Evolutionary conservation across 2,113 vertebrate genomes (phyloP).

Genomic region (Tetrao urogallus): DNA sequence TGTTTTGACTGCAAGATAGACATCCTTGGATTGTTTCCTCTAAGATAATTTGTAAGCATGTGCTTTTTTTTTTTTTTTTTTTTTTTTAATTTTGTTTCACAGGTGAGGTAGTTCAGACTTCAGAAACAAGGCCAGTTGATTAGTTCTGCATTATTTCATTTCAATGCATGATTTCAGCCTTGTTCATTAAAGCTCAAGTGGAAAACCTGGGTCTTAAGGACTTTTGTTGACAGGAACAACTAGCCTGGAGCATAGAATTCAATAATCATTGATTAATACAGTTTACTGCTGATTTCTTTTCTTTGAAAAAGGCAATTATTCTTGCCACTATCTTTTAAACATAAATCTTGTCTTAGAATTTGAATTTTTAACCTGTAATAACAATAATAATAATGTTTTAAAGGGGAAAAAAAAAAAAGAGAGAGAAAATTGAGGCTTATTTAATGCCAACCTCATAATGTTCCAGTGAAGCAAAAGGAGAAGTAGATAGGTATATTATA

Average conservation of each 20-base stretch:
- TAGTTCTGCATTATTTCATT: constrained; percentile 66
- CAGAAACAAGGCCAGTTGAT: constrained; percentile 47
- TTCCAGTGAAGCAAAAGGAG: constrained; percentile 36
- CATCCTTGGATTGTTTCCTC: background rate
- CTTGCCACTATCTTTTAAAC: constrained; percentile 68
- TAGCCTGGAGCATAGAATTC: constrained; percentile 68
- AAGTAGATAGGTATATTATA: background rate
- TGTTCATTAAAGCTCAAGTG: constrained; percentile 74
- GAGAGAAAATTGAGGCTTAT: constrained; percentile 5
- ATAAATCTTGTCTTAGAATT: constrained; percentile 45
- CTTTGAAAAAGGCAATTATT: constrained; percentile 69
- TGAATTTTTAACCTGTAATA: constrained; percentile 9
- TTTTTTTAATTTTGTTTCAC: constrained; percentile 13
- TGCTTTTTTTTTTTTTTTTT: background rate
- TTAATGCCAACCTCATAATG: constrained; percentile 42
- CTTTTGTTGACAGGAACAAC: constrained; percentile 56
- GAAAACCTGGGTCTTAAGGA: constrained; percentile 67
- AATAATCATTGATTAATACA: constrained; percentile 78
- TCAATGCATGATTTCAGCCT: constrained; percentile 64
- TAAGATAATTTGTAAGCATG: background rate
- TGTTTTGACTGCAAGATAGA: background rate
- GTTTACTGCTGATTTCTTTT: constrained; percentile 72
- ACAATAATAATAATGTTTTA: background rate
- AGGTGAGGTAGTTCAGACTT: constrained; percentile 41
- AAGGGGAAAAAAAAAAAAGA: background rate